phyloP scores from a whole-genome alignment of 92 coral and sea anemone species.

The Siderastrea radians region DNA sequence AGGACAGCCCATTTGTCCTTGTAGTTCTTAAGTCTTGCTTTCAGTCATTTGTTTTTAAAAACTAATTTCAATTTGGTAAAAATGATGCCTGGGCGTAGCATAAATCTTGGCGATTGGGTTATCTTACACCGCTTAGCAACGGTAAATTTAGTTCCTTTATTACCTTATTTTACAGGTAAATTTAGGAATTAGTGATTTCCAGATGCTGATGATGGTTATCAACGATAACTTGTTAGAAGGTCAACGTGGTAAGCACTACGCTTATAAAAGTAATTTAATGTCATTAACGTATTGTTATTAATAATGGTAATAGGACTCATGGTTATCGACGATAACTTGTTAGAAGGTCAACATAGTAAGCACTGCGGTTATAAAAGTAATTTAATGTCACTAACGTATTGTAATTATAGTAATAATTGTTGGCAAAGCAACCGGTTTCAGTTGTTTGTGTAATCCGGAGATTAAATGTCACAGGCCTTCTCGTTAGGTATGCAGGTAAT shows the following conservation, averaged over 20 bases:
- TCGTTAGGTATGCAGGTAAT: too few species aligned
- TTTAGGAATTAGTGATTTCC: constrained; percentile 74
- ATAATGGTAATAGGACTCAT: neutral
- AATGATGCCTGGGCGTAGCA: neutral
- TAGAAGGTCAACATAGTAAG: constrained; percentile 79
- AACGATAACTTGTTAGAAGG: constrained; percentile 80
- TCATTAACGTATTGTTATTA: neutral
- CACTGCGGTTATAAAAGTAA: neutral
- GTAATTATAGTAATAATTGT: neutral
- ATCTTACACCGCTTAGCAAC: neutral
- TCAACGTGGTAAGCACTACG: constrained; percentile 52
- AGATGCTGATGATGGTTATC: constrained; percentile 80
- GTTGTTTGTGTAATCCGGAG: neutral
- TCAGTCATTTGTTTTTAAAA: too few species aligned
- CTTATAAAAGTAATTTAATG: neutral
- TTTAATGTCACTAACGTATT: neutral
- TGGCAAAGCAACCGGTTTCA: too few species aligned
- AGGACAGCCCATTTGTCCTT: too few species aligned
- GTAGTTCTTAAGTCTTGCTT: too few species aligned
- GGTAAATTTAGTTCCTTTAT: neutral
- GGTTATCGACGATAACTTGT: constrained; percentile 71
- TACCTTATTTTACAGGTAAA: constrained; percentile 55
- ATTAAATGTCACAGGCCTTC: too few species aligned
- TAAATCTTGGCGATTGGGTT: neutral
- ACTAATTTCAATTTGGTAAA: too few species aligned